These are phyloP conservation scores for Muricea muricata DNA, from an alignment of 92 coral and sea anemone species.

Conservation along the genomic window DNA sequence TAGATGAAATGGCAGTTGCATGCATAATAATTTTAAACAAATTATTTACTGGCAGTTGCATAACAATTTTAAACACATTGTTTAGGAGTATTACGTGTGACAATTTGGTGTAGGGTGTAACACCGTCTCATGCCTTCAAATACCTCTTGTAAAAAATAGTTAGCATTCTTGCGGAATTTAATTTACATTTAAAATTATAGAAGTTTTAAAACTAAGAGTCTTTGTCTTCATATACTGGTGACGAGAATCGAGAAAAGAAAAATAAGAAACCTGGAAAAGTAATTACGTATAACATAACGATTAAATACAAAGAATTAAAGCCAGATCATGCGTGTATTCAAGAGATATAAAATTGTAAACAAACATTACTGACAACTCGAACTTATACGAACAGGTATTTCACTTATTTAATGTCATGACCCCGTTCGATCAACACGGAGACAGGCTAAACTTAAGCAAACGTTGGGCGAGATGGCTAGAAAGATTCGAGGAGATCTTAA, in stretches of 20 bases:
- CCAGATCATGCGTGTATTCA: neutral
- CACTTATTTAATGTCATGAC: neutral
- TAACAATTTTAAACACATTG: too few relatives aligned
- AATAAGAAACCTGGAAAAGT: neutral
- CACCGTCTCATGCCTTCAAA: too few relatives aligned
- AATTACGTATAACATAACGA: neutral
- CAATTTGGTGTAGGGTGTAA: too few relatives aligned
- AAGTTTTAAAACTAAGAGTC: too few relatives aligned
- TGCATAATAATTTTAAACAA: too few relatives aligned
- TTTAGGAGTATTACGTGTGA: too few relatives aligned
- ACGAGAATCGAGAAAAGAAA: neutral
- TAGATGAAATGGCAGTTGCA: too few relatives aligned
- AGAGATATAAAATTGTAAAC: too few relatives aligned
- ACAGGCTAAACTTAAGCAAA: conserved; percentile 23
- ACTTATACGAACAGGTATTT: neutral
- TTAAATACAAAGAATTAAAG: neutral
- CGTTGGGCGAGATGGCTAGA: conserved; percentile 19
- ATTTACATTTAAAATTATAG: too few relatives aligned
- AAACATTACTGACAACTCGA: neutral
- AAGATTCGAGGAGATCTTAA: conserved; percentile 8
- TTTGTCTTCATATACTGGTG: neutral
- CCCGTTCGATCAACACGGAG: conserved; percentile 17
- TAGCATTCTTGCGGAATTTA: too few relatives aligned
- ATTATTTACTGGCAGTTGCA: too few relatives aligned
- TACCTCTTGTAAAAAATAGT: too few relatives aligned